Conservation (phyloP, 2,113 vertebrate genomes). For the Pogonocichla stellata region DNA sequence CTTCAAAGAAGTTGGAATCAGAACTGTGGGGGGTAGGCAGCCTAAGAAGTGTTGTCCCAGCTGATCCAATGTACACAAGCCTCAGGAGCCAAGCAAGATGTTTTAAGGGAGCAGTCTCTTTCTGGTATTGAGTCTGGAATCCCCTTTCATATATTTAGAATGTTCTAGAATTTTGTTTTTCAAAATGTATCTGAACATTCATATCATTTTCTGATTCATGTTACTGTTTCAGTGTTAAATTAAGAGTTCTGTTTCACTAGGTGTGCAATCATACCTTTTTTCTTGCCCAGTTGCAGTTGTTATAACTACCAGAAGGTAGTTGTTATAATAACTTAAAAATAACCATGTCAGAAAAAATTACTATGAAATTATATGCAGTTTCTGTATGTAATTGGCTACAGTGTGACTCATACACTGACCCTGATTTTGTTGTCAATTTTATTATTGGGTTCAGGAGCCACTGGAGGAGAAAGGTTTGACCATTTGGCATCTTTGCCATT, state of each 20-base stretch:
- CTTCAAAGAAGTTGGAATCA: background rate
- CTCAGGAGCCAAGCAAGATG: background rate
- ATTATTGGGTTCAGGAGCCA: background rate
- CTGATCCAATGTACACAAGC: background rate
- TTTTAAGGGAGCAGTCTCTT: background rate
- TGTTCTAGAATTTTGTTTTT: background rate
- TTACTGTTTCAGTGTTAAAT: background rate
- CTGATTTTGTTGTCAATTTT: slow-evolving; percentile 23
- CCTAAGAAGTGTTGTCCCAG: background rate
- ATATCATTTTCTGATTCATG: background rate
- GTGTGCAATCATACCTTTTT: background rate
- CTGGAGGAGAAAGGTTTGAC: background rate
- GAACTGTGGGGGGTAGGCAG: background rate
- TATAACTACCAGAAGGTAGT: background rate
- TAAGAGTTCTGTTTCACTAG: background rate
- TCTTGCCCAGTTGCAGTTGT: background rate
- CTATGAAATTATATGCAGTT: background rate
- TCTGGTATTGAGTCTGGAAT: background rate
- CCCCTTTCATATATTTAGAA: background rate
- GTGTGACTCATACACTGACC: background rate
- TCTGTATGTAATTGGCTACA: background rate
- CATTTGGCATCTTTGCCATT: background rate
- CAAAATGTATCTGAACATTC: background rate
- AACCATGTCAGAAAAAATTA: background rate
- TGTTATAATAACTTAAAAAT: background rate